Conservation (phyloP, 2,113 vertebrate species). For the Nipponia nippon region DNA sequence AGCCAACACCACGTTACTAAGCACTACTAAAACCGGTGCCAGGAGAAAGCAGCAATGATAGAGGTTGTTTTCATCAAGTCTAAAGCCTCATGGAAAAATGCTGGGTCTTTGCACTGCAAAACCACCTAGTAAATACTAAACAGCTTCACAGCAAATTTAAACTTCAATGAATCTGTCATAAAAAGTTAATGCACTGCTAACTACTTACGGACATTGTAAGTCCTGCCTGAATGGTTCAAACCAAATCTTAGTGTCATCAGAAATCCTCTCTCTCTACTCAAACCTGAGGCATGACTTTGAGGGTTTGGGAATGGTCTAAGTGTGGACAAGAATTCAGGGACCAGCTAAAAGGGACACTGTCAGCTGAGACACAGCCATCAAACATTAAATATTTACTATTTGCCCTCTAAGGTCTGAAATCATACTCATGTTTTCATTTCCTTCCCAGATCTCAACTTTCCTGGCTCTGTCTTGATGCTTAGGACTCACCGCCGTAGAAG, state of each 20-base stretch:
- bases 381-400: not conserved
- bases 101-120: not conserved
- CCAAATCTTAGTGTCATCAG: not conserved
- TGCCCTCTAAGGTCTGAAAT: not conserved
- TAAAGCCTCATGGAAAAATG: not conserved
- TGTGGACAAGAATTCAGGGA: not conserved
- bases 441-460: not conserved
- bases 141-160: not conserved
- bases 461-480: not conserved
- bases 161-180: not conserved
- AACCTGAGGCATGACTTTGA: not conserved
- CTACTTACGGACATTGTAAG: not conserved
- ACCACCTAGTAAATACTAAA: not conserved
- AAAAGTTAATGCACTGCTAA: not conserved
- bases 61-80: not conserved
- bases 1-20: not conserved
- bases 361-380: not conserved
- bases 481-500: rapidly evolving
- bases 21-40: not conserved
- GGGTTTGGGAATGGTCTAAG: not conserved
- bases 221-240: not conserved
- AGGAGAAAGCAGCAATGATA: not conserved
- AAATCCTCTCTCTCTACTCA: not conserved
- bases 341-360: not conserved
- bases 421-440: not conserved